These are phyloP conservation scores for Tethya wilhelma DNA, from an alignment of 37 sponge, comb jelly and placozoan species.

Conservation along the genomic window DNA sequence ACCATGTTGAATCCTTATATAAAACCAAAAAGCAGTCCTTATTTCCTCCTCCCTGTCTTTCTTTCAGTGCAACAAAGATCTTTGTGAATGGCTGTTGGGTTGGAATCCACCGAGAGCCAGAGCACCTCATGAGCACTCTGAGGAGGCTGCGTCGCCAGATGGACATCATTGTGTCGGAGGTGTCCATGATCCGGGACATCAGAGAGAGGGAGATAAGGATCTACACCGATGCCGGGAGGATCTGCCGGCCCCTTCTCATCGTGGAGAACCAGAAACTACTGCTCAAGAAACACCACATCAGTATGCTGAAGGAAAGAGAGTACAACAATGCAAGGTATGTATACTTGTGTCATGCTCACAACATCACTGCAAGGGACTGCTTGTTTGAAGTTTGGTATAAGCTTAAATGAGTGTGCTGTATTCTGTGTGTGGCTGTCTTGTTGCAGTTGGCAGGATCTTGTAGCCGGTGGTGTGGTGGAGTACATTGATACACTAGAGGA, in stretches of 20 bases:
- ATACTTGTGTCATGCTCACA: neutral
- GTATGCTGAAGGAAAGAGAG: slow-evolving; percentile 95
- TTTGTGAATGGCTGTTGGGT: slow-evolving; percentile 99
- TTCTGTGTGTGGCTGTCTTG: neutral
- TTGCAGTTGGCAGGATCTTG: slow-evolving; percentile 96
- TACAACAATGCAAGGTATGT: slow-evolving; percentile 90
- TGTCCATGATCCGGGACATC: slow-evolving; percentile 97
- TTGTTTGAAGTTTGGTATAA: slow-evolving; percentile 14
- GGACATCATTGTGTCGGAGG: slow-evolving; percentile 99
- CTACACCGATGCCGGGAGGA: slow-evolving; percentile 98
- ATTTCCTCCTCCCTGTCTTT: neutral
- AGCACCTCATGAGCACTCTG: slow-evolving; percentile 97
- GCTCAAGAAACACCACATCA: slow-evolving; percentile 93
- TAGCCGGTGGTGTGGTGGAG: slow-evolving; percentile 97
- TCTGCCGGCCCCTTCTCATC: slow-evolving; percentile 97
- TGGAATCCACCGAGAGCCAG: slow-evolving; percentile 97
- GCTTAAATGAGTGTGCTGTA: neutral
- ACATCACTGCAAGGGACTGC: neutral
- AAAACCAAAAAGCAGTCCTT: too few species aligned
- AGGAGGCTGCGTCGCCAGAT: slow-evolving; percentile 97
- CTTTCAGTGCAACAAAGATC: slow-evolving; percentile 97
- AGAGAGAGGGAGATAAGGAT: slow-evolving; percentile 97
- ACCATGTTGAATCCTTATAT: neutral
- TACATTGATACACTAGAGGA: slow-evolving; percentile 99
- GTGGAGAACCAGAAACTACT: slow-evolving; percentile 99